Percentiles rank a stretch among this genome's conserved stretches.
Evolutionary conservation across 1,140 invertebrate species (phyloP).

Genomic region (Magallana ariakensis): DNA sequence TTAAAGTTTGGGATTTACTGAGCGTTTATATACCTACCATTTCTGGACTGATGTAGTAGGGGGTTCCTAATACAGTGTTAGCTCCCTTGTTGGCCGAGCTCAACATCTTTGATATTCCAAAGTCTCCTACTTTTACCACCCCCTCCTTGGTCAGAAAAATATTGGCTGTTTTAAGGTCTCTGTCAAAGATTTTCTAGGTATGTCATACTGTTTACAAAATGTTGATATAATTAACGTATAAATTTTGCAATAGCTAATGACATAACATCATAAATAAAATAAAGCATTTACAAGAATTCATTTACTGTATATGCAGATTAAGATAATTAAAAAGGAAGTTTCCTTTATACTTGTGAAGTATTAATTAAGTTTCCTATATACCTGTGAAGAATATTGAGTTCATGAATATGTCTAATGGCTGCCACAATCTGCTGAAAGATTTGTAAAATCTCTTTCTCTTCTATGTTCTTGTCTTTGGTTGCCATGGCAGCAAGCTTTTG

Average conservation of each 20-base stretch:
- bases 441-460: constrained; percentile 84
- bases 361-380: constrained; percentile 64
- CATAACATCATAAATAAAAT: too few relatives aligned
- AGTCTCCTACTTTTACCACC: constrained; percentile 86
- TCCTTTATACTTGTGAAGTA: too few relatives aligned
- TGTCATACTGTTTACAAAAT: too few relatives aligned
- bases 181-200: constrained; percentile 64
- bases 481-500: constrained; percentile 84
- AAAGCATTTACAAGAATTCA: too few relatives aligned
- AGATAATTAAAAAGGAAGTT: too few relatives aligned
- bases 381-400: constrained; percentile 87
- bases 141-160: constrained; percentile 87
- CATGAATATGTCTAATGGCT: constrained; percentile 87
- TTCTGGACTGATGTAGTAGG: constrained; percentile 91
- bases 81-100: constrained; percentile 85
- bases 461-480: constrained; percentile 80
- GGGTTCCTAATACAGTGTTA: constrained; percentile 89
- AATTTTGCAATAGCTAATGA: too few relatives aligned
- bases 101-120: constrained; percentile 90
- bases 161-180: constrained; percentile 89
- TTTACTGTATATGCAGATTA: too few relatives aligned
- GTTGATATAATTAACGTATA: too few relatives aligned
- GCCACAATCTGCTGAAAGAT: constrained; percentile 87
- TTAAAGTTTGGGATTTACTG: background rate
- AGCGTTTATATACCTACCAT: constrained; percentile 81